Base-by-base conservation (phyloP, 2,113 vertebrate genomes). In the Leuciscus idus region DNA sequence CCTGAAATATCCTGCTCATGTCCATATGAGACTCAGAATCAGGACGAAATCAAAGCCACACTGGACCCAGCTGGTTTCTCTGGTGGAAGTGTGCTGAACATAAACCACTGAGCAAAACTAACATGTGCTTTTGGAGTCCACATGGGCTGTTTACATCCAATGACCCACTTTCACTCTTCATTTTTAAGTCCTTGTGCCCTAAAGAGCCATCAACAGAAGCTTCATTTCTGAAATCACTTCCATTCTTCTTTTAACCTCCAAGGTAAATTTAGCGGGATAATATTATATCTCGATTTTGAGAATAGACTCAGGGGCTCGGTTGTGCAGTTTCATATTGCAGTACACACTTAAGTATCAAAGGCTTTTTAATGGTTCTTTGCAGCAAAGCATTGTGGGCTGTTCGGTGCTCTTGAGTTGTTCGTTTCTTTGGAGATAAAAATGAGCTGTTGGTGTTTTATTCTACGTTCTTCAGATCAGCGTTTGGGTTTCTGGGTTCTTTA, bases 11-110 rank as follows among this genome's bases (percentile, higher is more conserved):
- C 70, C 55, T 73, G 43, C 36, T 39, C 72, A 13, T 39, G 84
- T 64, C 33, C 79, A 33, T 21, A 23, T 39, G 79, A 85, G 84
- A 62, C 50, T 17, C 74, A 62, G 57, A 85, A 83, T 52, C 59
- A 43, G 36, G 61, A 36, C 78, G 26, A 15, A 85, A 74, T 86
- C 84, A 77, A 70, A 87, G 86, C 46, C 26, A 15, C 12, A 81
- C 72, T 73, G 59, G 46, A 52, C 84, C 64, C 62, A 55, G 36
- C 30, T 50, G 21, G 62, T 77, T 70, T 11, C 81, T 88, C 74
- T 33, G 19, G 76, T 84, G 33, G 50, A 77, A 75, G 23, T 48
- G 73, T n/a, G 43, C 73, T 17, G 43, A 75, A 26, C n/a, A 64
- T 64, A 13, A 64, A 64, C n/a, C 61, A 64, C n/a, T 12, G 61